Evolutionary conservation across 2,888 invertebrate species (phyloP).

Genomic region (Philhelius pedissequus): DNA sequence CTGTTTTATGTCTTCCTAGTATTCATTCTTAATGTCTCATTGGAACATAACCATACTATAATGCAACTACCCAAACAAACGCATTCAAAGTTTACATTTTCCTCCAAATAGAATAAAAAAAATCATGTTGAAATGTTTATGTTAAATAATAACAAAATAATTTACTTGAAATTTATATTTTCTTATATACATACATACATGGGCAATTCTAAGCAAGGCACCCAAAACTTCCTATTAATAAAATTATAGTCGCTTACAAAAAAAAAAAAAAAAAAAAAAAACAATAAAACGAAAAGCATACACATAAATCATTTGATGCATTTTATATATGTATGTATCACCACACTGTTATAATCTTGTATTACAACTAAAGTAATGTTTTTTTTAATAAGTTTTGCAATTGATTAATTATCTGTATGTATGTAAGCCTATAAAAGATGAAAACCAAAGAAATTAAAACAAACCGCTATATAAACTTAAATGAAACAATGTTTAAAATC

Average conservation of each 20-base stretch:
- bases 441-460: slow-evolving; percentile 1
- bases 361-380: slow-evolving; percentile 1
- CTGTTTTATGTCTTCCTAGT: slow-evolving; percentile 67
- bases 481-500: slow-evolving; percentile 57
- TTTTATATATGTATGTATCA: slow-evolving; percentile 51
- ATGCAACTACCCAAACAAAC: slow-evolving; percentile 16
- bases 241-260: slow-evolving; percentile 51
- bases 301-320: slow-evolving; percentile 18
- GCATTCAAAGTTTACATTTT: slow-evolving; percentile 25
- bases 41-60: slow-evolving; percentile 52
- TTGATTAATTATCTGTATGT: slow-evolving; percentile 35
- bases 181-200: slow-evolving; percentile 9
- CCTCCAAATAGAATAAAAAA: not conserved
- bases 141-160: not conserved
- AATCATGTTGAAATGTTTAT: not conserved
- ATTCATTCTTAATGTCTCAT: slow-evolving; percentile 59
- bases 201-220: slow-evolving; percentile 40
- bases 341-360: slow-evolving; percentile 49
- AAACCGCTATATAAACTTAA: slow-evolving; percentile 39
- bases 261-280: not conserved
- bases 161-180: not conserved
- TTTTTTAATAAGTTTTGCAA: slow-evolving; percentile 32
- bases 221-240: slow-evolving; percentile 30
- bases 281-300: slow-evolving; percentile 8
- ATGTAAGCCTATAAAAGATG: slow-evolving; percentile 36